Percentiles rank a stretch among this genome's conserved stretches.
Evolutionary conservation across 2,113 vertebrate species (phyloP).

Genomic region (Pseudorhombus dupliciocellatus): DNA sequence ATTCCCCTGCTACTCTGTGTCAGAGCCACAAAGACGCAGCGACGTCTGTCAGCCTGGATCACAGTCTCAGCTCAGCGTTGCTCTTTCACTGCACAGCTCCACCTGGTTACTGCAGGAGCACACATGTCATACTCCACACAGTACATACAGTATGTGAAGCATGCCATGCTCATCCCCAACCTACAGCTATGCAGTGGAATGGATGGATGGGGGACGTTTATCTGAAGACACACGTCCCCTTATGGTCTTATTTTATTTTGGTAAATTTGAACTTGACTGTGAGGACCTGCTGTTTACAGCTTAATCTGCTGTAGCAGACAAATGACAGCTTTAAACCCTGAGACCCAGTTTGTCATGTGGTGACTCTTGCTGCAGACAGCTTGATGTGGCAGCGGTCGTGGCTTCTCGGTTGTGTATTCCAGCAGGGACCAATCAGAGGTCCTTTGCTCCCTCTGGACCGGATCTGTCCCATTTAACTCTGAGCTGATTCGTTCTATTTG

Average conservation of each 20-base stretch:
- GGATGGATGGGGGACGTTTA: not conserved
- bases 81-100: not conserved
- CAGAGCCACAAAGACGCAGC: no score
- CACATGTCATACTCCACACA: not conserved
- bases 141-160: not conserved
- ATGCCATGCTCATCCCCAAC: not conserved
- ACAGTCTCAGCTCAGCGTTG: not conserved
- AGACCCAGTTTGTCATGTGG: no score
- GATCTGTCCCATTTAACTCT: constrained; percentile 2
- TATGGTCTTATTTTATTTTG: no score
- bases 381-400: not conserved
- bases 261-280: no score
- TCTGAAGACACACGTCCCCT: not conserved
- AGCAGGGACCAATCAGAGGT: not conserved
- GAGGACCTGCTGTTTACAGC: no score
- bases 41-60: not conserved
- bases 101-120: not conserved
- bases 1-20: not conserved
- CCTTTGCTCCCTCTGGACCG: not conserved
- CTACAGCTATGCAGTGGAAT: not conserved
- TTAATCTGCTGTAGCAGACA: no score
- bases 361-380: not conserved
- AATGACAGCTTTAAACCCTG: no score
- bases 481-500: not conserved
- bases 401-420: not conserved